Evolutionary conservation across 2,888 invertebrate species (phyloP).

Genomic region (Gibbula magus): DNA sequence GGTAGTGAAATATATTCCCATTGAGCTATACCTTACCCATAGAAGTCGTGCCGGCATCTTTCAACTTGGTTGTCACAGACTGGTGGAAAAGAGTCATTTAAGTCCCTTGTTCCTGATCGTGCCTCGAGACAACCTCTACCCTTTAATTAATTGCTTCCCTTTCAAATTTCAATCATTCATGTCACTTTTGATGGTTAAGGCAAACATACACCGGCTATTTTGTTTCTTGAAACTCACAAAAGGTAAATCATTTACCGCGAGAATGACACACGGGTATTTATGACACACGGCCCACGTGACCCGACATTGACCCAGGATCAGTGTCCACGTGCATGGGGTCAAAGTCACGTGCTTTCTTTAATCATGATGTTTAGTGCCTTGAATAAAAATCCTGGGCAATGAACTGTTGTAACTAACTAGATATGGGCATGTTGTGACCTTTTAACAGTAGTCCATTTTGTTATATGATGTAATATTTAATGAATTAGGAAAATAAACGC

Average conservation of each 20-base stretch:
- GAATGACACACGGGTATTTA: background rate
- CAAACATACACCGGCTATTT: background rate
- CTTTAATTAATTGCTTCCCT: constrained; percentile 6
- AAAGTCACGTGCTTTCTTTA: background rate
- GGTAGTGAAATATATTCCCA: background rate
- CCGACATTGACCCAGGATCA: background rate
- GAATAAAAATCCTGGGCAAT: too few species aligned
- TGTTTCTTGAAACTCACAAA: background rate
- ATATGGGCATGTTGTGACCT: too few species aligned
- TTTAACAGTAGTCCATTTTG: too few species aligned
- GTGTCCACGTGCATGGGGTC: background rate
- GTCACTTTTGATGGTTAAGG: background rate
- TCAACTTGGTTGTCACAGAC: background rate
- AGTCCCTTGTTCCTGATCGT: background rate
- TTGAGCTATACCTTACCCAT: background rate
- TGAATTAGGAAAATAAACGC: too few species aligned
- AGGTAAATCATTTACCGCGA: constrained; percentile 1
- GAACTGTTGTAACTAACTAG: too few species aligned
- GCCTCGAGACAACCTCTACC: background rate
- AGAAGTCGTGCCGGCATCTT: background rate
- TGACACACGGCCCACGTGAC: background rate
- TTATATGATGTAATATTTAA: too few species aligned
- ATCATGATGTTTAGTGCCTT: too few species aligned
- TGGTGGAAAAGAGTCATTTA: background rate
- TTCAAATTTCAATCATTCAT: constrained; percentile 10